A percentile compares a stretch with the other conserved stretches of the same genome.
phyloP scores from a whole-genome alignment of 2,797 vertebrate species.

The Alca torda region DNA sequence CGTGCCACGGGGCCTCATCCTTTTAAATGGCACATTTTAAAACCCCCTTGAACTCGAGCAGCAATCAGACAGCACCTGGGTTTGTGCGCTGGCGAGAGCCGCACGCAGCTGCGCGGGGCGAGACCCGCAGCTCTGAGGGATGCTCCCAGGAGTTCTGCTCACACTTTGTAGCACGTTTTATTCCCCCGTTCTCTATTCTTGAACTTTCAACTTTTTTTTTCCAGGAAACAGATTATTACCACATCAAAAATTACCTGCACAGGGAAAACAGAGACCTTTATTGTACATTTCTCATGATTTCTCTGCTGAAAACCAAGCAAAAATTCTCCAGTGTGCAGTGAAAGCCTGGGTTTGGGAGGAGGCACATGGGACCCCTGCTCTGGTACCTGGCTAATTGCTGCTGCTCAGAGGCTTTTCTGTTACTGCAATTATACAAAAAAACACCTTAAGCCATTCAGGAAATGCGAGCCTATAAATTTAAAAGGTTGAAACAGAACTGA shows the following conservation, averaged over 20 bases:
- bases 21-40: neutral
- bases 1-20: neutral
- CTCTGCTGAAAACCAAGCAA: neutral
- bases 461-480: neutral
- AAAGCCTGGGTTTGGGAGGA: neutral
- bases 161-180: neutral
- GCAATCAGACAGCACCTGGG: neutral
- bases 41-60: neutral
- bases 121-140: neutral
- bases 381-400: neutral
- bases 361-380: neutral
- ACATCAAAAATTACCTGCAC: neutral
- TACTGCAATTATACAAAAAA: neutral
- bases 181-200: neutral
- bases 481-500: neutral
- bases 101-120: neutral
- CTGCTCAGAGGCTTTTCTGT: neutral
- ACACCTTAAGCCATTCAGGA: neutral
- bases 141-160: neutral
- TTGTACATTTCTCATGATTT: neutral
- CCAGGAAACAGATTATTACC: slow-evolving; percentile 9
- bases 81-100: neutral
- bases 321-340: neutral
- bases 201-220: neutral
- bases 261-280: neutral